phyloP scores from a whole-genome alignment of 2,888 invertebrate species.

The Drosophila koepferae region DNA sequence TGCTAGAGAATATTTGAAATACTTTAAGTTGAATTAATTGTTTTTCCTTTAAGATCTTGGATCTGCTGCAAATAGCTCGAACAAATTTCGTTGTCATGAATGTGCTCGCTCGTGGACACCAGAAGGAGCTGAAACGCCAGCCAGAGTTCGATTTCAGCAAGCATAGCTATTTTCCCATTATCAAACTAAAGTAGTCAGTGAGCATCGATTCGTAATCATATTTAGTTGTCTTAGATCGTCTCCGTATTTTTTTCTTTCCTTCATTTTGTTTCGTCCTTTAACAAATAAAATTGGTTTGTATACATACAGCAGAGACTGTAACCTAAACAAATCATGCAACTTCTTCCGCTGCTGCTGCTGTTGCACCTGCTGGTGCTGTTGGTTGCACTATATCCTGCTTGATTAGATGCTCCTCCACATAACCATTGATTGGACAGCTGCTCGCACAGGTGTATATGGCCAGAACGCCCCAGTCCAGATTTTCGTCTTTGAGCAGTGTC shows the following conservation, averaged over 20 bases:
- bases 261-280: slow-evolving; percentile 41
- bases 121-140: slow-evolving; percentile 92
- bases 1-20: slow-evolving; percentile 34
- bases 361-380: background rate
- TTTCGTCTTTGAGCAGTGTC: slow-evolving; percentile 89
- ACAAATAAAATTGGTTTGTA: slow-evolving; percentile 61
- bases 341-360: background rate
- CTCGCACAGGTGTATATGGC: slow-evolving; percentile 93
- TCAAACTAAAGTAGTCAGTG: slow-evolving; percentile 87
- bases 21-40: slow-evolving; percentile 4
- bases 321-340: background rate
- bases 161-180: slow-evolving; percentile 96
- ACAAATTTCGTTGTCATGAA: slow-evolving; percentile 98
- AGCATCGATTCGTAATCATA: slow-evolving; percentile 20
- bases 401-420: slow-evolving; percentile 91
- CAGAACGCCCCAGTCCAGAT: slow-evolving; percentile 96
- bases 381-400: slow-evolving; percentile 91
- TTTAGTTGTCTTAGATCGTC: slow-evolving; percentile 21
- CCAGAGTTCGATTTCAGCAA: slow-evolving; percentile 96
- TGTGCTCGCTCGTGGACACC: slow-evolving; percentile 96
- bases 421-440: slow-evolving; percentile 89
- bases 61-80: slow-evolving; percentile 95
- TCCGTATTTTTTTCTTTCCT: slow-evolving; percentile 12
- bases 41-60: slow-evolving; percentile 88
- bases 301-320: slow-evolving; percentile 11